These are phyloP conservation scores for Plumapathes pennacea DNA, from an alignment of 92 coral and sea anemone genomes.

Conservation along the genomic window DNA sequence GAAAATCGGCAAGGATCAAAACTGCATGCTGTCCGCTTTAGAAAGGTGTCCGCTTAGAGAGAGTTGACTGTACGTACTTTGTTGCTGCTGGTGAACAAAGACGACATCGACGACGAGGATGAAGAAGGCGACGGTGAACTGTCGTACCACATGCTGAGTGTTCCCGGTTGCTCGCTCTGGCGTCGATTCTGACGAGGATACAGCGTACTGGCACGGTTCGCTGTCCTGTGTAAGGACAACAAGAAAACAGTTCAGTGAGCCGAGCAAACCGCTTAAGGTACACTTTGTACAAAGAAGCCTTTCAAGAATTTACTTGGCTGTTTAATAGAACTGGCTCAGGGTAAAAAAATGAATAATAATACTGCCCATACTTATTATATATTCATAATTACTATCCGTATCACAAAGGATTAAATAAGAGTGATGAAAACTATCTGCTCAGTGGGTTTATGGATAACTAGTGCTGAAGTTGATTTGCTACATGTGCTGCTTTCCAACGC, in stretches of 20 bases:
- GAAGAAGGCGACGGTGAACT: slow-evolving; percentile 6
- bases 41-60: neutral
- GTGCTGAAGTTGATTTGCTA: too few relatives aligned
- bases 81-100: neutral
- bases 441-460: too few relatives aligned
- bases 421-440: too few relatives aligned
- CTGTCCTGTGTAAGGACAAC: neutral
- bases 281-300: neutral
- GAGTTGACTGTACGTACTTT: neutral
- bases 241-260: neutral
- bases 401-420: too few relatives aligned
- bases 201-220: neutral
- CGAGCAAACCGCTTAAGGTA: neutral
- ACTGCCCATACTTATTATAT: too few relatives aligned
- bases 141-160: slow-evolving; percentile 52
- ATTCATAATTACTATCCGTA: too few relatives aligned
- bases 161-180: slow-evolving; percentile 1
- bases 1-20: neutral
- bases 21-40: neutral
- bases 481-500: too few relatives aligned
- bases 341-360: too few relatives aligned
- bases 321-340: too few relatives aligned
- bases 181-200: slow-evolving; percentile 3
- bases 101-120: slow-evolving; percentile 14
- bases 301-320: too few relatives aligned